Evolutionary conservation across 2,113 vertebrate genomes (phyloP).

Genomic region (Lepisosteus oculatus): DNA sequence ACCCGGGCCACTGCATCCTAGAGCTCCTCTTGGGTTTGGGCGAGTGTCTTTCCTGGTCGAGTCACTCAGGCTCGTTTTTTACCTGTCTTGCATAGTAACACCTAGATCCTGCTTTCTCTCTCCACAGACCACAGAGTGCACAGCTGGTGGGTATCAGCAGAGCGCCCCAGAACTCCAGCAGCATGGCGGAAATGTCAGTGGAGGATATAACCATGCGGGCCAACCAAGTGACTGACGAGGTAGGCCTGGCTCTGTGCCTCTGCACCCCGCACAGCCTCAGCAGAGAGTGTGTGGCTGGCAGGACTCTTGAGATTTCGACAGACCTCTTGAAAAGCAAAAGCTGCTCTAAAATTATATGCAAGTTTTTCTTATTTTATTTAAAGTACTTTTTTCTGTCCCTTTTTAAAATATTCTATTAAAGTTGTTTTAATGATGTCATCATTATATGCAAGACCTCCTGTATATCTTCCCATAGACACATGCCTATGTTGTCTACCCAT

Average conservation of each 20-base stretch:
- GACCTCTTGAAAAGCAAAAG: neutral
- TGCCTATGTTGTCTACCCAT: no score
- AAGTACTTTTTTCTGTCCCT: slow-evolving; percentile 5
- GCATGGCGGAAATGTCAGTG: slow-evolving; percentile 81
- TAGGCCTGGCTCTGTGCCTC: slow-evolving; percentile 44
- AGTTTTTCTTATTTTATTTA: neutral
- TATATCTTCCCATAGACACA: neutral
- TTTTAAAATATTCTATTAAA: neutral
- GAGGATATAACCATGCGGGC: slow-evolving; percentile 83
- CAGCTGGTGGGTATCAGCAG: slow-evolving; percentile 50
- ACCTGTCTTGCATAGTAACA: neutral
- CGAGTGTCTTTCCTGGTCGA: neutral
- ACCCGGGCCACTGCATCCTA: no score
- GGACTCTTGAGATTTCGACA: neutral
- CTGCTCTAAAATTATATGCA: neutral
- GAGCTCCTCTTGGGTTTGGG: neutral
- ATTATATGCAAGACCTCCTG: no score
- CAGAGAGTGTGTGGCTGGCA: neutral
- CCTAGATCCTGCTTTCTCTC: neutral
- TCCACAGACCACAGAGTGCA: slow-evolving; percentile 51
- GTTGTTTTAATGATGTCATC: no score
- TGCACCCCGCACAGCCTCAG: neutral
- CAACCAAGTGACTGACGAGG: slow-evolving; percentile 94
- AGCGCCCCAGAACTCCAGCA: slow-evolving; percentile 45
- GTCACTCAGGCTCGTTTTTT: neutral